phyloP scores from a whole-genome alignment of 2,113 vertebrate species.

The Serilophus lunatus region DNA sequence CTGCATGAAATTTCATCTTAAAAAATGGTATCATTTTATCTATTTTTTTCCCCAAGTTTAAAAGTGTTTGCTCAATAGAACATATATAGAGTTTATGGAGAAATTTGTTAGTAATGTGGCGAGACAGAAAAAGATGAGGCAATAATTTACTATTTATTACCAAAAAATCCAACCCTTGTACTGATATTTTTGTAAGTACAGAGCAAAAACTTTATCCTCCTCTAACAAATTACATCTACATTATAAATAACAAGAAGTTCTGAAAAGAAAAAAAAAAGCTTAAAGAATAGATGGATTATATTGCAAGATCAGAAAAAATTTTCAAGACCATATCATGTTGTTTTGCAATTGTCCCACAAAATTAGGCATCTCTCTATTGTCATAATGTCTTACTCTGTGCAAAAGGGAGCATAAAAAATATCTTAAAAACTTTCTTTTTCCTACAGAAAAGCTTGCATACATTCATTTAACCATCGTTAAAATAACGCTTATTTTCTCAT shows the following conservation, averaged over 20 bases:
- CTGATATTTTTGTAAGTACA: neutral
- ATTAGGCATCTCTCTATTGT: neutral
- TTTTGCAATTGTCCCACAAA: neutral
- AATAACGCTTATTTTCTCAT: neutral
- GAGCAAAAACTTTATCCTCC: neutral
- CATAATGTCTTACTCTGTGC: neutral
- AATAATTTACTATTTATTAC: neutral
- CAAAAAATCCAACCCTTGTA: neutral
- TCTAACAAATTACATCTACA: neutral
- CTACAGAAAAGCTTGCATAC: neutral
- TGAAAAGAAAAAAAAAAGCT: neutral
- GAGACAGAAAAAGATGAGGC: neutral
- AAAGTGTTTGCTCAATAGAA: neutral
- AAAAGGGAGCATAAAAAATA: neutral
- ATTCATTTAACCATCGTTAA: neutral
- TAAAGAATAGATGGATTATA: neutral
- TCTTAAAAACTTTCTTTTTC: neutral
- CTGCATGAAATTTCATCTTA: neutral
- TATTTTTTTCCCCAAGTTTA: accelerated
- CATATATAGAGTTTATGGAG: neutral
- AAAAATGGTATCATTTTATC: neutral
- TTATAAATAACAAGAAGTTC: neutral
- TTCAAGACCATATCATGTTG: neutral
- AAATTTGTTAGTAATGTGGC: neutral
- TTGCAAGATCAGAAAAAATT: neutral